Percentiles rank a stretch among this genome's conserved stretches.
These are phyloP conservation scores for Phalera bucephala DNA, from an alignment of 2,888 invertebrate species.

Conservation along the genomic window DNA sequence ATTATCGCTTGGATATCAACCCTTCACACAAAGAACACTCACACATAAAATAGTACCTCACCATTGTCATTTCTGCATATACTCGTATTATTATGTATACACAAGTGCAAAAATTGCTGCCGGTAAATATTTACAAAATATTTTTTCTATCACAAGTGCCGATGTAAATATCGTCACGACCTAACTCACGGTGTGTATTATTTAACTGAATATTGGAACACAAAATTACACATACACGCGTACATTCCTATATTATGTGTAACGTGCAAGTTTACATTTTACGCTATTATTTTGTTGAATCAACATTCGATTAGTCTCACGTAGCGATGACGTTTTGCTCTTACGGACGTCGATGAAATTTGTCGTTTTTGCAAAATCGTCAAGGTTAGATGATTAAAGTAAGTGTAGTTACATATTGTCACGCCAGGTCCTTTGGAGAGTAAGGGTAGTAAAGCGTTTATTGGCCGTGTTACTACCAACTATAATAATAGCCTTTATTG, in stretches of 20 bases:
- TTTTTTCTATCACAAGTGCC: neutral
- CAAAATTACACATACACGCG: neutral
- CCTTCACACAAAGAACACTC: neutral
- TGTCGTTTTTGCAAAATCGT: conserved; percentile 23
- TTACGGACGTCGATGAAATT: conserved; percentile 32
- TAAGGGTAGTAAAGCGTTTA: too few species aligned
- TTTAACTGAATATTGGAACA: conserved; percentile 23
- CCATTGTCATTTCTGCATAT: neutral
- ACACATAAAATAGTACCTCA: neutral
- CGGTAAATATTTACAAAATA: neutral
- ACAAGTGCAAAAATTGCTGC: neutral
- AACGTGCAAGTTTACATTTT: conserved; percentile 58
- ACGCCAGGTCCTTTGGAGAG: too few species aligned
- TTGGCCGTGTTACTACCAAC: too few species aligned
- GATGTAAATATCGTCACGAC: conserved; percentile 7
- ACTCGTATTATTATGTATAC: neutral
- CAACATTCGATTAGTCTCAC: conserved; percentile 72
- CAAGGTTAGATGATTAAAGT: neutral
- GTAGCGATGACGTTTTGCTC: conserved; percentile 47
- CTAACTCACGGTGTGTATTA: conserved; percentile 26
- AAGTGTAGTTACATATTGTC: too few species aligned
- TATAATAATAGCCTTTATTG: too few species aligned
- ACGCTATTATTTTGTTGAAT: conserved; percentile 69
- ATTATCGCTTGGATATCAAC: neutral
- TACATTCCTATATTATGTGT: conserved; percentile 23